Evolutionary conservation across 2,888 invertebrate species (phyloP).

Genomic region (Onchidella celtica): DNA sequence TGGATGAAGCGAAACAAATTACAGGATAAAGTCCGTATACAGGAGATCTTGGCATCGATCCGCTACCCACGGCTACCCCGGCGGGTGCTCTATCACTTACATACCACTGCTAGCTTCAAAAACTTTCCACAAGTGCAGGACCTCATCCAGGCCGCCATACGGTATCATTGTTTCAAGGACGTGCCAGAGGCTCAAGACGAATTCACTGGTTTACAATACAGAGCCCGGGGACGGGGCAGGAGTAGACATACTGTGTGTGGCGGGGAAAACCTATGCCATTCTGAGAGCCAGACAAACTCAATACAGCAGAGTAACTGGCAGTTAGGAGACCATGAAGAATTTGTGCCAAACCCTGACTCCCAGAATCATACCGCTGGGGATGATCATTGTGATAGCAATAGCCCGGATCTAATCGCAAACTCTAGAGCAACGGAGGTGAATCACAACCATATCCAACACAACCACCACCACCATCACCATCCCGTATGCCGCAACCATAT

Average conservation of each 20-base stretch:
- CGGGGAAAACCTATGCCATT: constrained; percentile 1
- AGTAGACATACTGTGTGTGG: constrained; percentile 36
- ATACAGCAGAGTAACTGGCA: constrained; percentile 13
- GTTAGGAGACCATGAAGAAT: constrained; percentile 9
- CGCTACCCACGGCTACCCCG: constrained; percentile 72
- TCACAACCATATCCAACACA: too few species aligned
- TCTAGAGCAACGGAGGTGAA: constrained; percentile 7
- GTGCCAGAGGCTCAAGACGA: constrained; percentile 72
- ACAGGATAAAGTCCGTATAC: constrained; percentile 71
- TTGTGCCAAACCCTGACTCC: not conserved
- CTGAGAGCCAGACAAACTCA: not conserved
- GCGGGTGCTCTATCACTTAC: constrained; percentile 72
- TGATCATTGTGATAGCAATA: constrained; percentile 1
- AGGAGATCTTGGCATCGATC: constrained; percentile 73
- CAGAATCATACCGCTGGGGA: not conserved
- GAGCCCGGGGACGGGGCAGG: constrained; percentile 43
- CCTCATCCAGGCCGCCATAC: constrained; percentile 69
- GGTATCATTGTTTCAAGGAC: constrained; percentile 74
- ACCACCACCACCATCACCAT: not conserved
- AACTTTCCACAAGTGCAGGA: constrained; percentile 74
- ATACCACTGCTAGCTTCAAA: constrained; percentile 73
- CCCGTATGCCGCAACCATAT: not conserved
- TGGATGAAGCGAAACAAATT: constrained; percentile 76
- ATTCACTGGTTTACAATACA: constrained; percentile 69
- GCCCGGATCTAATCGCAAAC: not conserved